Conservation (phyloP, 2,797 vertebrate genomes). For the Aldrovandia affinis region DNA sequence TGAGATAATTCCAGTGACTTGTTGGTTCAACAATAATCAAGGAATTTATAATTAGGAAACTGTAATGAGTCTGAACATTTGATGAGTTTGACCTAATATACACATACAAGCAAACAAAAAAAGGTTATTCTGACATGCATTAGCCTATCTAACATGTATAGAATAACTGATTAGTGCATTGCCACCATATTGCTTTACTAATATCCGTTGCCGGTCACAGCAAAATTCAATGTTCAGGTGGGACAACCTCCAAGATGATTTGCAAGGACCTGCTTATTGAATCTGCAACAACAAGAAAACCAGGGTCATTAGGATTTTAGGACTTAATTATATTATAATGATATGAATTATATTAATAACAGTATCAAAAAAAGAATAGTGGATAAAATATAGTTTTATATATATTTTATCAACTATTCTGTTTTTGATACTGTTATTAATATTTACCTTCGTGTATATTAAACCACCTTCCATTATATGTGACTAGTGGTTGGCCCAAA, state of each 20-base stretch:
- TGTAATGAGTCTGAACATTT: not conserved
- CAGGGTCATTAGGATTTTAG: not conserved
- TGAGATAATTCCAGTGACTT: not conserved
- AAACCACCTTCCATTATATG: too few species aligned
- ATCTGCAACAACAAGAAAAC: slow-evolving; percentile 66
- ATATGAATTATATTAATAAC: too few species aligned
- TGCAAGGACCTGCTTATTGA: slow-evolving; percentile 80
- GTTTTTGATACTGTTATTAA: too few species aligned
- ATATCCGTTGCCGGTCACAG: not conserved
- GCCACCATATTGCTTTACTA: not conserved
- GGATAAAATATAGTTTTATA: too few species aligned
- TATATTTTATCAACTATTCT: too few species aligned
- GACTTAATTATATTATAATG: not conserved
- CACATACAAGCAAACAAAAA: not conserved
- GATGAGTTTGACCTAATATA: not conserved
- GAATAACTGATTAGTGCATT: not conserved
- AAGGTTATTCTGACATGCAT: too few species aligned
- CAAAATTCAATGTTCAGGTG: slow-evolving; percentile 69
- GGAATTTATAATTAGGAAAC: not conserved
- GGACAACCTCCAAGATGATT: slow-evolving; percentile 89
- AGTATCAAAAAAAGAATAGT: too few species aligned
- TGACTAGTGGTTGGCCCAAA: too few species aligned
- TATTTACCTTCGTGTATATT: too few species aligned
- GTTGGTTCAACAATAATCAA: not conserved
- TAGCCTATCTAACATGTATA: not conserved